Evolutionary conservation across 2,888 invertebrate genomes (phyloP), one percentile per base, ranked within the genome.

Genomic region (Aspidiotus destructor): DNA sequence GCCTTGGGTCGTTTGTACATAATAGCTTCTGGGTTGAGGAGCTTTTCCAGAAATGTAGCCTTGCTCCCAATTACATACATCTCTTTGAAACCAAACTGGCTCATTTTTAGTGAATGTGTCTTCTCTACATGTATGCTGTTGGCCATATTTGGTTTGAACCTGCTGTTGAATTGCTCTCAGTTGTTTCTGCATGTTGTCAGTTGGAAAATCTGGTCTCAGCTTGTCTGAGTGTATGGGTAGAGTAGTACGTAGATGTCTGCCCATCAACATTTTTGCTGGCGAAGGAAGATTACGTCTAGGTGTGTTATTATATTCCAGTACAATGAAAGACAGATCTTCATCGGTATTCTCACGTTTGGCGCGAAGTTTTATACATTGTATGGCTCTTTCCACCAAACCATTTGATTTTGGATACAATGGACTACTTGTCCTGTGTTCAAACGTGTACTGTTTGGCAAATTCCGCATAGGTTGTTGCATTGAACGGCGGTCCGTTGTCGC

Each of bases 401-500:
- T 40, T 60, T 13, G 60, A 60, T 13, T 60, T 7, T 8, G 60
- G 28, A 40, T 60, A 60, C 2, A 9, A 13, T 8, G 40, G 60
- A 11, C 60, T 60, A 7, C 40, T 40, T 8, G 60, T 60, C 8
- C 8, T 40, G 13, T 7, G 28, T 8, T 8, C 48, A 44, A 44
- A 44, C 8, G 8, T 44, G 13, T 44, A 44, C 9, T 44, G 9
- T 44, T 8, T 10, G n/a, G n/a, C n/a, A n/a, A n/a, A n/a, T 10
- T 44, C 48, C 9, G 48, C 48, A 44, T 10, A 44, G 48, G 48
- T 44, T 10, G 48, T 44, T 44, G 48, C 48, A 44, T 44, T 44
- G 48, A 60, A 60, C 3, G 60, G 60, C 6, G 60, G 60, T 7
- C 60, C 60, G 40, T 60, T 60, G 40, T 60, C 60, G 15, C 60